Base-by-base conservation (phyloP, 2,888 invertebrate genomes). In the Polyommatus icarus region DNA sequence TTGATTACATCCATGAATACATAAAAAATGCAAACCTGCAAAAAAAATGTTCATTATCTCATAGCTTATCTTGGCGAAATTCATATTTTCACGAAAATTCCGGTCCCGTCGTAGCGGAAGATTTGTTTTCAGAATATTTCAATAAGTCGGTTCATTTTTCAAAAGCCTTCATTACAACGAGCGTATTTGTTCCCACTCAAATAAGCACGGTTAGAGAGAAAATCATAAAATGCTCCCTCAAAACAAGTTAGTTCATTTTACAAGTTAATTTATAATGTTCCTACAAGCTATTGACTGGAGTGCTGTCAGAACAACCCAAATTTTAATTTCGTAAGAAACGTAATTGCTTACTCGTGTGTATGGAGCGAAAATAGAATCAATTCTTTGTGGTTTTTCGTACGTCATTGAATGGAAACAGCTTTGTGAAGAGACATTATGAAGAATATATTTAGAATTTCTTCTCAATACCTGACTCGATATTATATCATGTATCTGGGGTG, bases 101-200 rank as follows among this genome's bases (percentile, higher is more conserved):
- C 75, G 46, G 46, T 73, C 46, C 73, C 73, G 73, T 73, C 71
- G 71, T 57, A 54, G 71, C 71, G 71, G 71, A 54, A 77, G 77
- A 71, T 77, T 77, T 77, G 71, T 72, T 71, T 77, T 72, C 77
- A 77, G 40, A 77, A 77, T 59, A 77, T 77, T 77, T 77, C 77
- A 77, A 72, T 77, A 72, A 77, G 77, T 57, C 77, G 72, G 72
- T 77, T 77, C 72, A 77, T 77, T 77, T 77, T 77, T 77, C 77
- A 77, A 71, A 77, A 78, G 71, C 78, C 76, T 79, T 76, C 77
- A 77, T 76, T 77, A 78, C 61, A 79, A 77, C 76, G 46, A 46
- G 32, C 71, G 79, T 77, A 76, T 76, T 78, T 79, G 71, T 77
- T 76, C 67, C 75, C 61, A 75, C 73, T 75, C 40, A 54, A 77